Base-by-base conservation (phyloP, 2,113 vertebrate species). In the Sylvicapra grimmia region DNA sequence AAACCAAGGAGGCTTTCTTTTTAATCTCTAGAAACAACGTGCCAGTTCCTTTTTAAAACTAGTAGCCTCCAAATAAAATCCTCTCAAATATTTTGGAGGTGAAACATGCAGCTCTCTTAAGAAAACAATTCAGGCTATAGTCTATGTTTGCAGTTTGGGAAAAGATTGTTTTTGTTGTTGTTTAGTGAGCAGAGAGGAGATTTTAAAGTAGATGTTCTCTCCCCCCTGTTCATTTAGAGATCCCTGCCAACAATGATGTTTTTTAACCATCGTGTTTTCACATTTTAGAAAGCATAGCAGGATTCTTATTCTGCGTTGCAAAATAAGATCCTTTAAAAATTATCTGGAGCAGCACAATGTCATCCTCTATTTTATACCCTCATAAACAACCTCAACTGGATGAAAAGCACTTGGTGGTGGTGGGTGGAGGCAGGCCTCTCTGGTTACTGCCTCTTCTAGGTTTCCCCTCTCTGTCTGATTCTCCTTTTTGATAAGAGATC, bases 401-500 rank as follows among this genome's bases (percentile, higher is more conserved):
- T 96, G 79, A 93, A 94, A 97, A 94, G 93, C 27, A 15, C 83
- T 90, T 85, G n/a, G 5, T 40, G 36, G 68, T 3, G 36, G 68
- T 75, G 91, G 33, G 83, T 79, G 92, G 25, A 40, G 29, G 10
- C 65, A 84, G 94, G 36, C 80, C 91, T 96, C 97, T 96, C 89
- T 87, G 89, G 91, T 97, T 94, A 92, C 87, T 63, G 84, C 87
- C 94, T 95, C 93, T 86, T 75, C 95, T 95, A 94, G 93, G 96
- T 95, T 97, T 97, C 89, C 79, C 92, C 97, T 90, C 91, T 63
- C 93, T 82, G 93, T 80, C 93, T 85, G 84, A 97, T 97, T 97
- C 95, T 93, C 53, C 97, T 95, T 90, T 96, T 96, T 95, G 98
- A 97, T 98, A 98, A 98, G 95, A 94, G 83, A 97, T 96, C 95